A percentile compares a stretch with the other conserved stretches of the same genome.
phyloP scores from a whole-genome alignment of 1,140 invertebrate species.

The Oscheius sp. region DNA sequence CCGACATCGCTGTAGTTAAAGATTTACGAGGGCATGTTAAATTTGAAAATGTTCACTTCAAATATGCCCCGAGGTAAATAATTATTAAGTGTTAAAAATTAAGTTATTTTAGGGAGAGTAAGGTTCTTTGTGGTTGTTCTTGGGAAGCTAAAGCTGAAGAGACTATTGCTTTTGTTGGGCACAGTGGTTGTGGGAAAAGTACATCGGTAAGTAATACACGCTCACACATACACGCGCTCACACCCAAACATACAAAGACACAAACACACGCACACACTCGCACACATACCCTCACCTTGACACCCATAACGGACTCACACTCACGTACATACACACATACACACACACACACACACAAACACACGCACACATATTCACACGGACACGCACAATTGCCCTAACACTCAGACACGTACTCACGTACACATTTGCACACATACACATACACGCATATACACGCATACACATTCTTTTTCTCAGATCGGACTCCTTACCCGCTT shows the following conservation, averaged over 20 bases:
- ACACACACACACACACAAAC: no score
- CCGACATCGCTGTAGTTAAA: conserved; percentile 37
- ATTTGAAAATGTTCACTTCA: conserved; percentile 38
- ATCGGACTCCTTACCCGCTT: conserved; percentile 42
- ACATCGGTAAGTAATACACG: conserved; percentile 24
- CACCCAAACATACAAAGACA: no score
- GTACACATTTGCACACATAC: no score
- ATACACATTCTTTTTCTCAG: background rate
- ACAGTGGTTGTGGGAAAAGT: conserved; percentile 45
- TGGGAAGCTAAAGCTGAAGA: conserved; percentile 84
- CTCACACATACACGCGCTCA: no score
- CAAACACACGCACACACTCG: no score
- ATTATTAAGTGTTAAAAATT: conserved; percentile 66
- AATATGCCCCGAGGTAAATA: conserved; percentile 50
- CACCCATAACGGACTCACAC: no score
- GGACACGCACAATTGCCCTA: no score
- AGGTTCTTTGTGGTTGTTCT: conserved; percentile 68
- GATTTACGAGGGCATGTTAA: conserved; percentile 36
- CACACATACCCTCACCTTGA: no score
- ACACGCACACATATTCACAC: no score
- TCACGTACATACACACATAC: no score
- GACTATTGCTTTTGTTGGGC: conserved; percentile 80
- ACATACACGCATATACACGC: no score
- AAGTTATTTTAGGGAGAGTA: conserved; percentile 61
- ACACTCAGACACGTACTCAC: no score